Evolutionary conservation across 2,888 invertebrate genomes (phyloP), one percentile per base, ranked within the genome.

Genomic region (Caenorhabditis sinica): DNA sequence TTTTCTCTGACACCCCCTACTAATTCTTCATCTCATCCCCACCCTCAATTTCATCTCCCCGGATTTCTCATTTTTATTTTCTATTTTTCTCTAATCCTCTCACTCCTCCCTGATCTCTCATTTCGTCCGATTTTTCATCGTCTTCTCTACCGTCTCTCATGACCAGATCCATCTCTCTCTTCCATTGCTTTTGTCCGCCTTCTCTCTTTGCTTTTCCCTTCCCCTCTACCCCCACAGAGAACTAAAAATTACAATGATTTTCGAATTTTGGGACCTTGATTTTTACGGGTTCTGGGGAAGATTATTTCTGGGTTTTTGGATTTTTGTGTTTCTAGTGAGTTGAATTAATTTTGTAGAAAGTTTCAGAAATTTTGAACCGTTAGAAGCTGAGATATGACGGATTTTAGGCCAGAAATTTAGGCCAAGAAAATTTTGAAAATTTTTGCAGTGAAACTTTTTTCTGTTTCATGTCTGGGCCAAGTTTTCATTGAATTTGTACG

Each of bases 21-120:
- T 66, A 20, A 40, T 51, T 69, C 33, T 58, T 66, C 49, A 40
- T 28, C 65, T 28, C 65, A 49, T 49, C 49, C 51, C 49, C 65
- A 61, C 53, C 30, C 45, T 63, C 75, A 40, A n/a, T 33, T 56
- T 74, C 53, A 11, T 53, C 43, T 25, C 53, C 33, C 4, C 5
- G 13, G 13, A 40, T 33, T 33, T 33, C 8, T 6, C 40, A 11
- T 11, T 28, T 51, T 33, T n/a, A n/a, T n/a, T 49, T 28, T 60
- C 8, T 60, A 45, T 25, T 2, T 45, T 23, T 51, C 51, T 51
- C 51, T 40, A 30, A 25, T 63, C 74, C 43, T 25, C 51, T 23
- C 40, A 49, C 17, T n/a, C n/a, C 30, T 51, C 61, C 2, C 5
- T 30, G 2, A 30, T 58, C 58, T n/a, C 30, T 30, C 58, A 49